A percentile compares a stretch with the other conserved stretches of the same genome.
Evolutionary conservation across 2,113 vertebrate species (phyloP).

Genomic region (Alethe diademata): DNA sequence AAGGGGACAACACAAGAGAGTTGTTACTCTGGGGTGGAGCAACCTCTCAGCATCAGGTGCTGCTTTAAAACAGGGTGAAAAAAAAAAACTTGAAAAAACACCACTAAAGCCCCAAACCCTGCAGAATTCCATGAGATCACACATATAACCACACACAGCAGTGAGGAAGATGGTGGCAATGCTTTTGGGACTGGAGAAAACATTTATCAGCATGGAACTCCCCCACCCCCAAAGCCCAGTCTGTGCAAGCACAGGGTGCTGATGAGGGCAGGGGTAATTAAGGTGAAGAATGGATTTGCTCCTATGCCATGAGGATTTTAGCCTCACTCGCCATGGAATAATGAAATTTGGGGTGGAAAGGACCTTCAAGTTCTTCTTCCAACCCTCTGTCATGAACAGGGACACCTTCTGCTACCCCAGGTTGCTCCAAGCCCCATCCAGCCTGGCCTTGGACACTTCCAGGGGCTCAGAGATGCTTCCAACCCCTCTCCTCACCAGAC

Average conservation of each 20-base stretch:
- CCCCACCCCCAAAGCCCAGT: accelerated
- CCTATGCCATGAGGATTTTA: not conserved
- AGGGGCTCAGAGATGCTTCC: not conserved
- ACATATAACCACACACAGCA: accelerated
- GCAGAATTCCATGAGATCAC: accelerated
- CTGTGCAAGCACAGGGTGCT: not conserved
- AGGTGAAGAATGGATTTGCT: not conserved
- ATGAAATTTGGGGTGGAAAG: not conserved
- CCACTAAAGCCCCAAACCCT: not conserved
- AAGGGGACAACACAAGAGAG: not conserved
- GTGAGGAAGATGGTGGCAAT: accelerated
- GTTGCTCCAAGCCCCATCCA: not conserved
- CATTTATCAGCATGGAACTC: accelerated
- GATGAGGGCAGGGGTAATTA: not conserved
- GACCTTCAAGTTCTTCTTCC: not conserved
- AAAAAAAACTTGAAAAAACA: not conserved
- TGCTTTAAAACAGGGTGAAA: not conserved
- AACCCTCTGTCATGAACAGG: not conserved
- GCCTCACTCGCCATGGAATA: not conserved
- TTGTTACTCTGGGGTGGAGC: not conserved
- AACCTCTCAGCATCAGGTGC: not conserved
- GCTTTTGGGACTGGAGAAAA: not conserved
- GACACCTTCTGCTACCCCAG: not conserved
- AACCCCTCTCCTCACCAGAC: accelerated
- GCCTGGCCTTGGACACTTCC: not conserved